Percentiles rank a stretch among this genome's conserved stretches.
Evolutionary conservation across 2,113 vertebrate species (phyloP).

Genomic region (Muscicapa adusta): DNA sequence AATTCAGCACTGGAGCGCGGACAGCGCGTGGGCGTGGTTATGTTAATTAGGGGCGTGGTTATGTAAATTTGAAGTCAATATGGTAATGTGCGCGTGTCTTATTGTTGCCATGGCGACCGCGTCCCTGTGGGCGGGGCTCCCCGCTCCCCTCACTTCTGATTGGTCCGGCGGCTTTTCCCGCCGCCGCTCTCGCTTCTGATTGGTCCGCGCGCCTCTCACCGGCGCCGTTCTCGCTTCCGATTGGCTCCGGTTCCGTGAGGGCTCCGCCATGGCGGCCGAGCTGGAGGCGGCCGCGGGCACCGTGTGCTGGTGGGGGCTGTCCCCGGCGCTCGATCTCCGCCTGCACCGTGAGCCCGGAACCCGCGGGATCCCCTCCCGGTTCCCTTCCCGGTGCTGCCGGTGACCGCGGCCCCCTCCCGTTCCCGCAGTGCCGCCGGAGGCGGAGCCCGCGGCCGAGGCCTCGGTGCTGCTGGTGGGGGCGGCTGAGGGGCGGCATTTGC

Average conservation of each 20-base stretch:
- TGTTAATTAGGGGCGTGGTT: neutral
- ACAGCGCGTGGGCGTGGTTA: neutral
- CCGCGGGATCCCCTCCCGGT: neutral
- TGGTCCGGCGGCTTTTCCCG: neutral
- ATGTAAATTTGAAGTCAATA: too few species aligned
- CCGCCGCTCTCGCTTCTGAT: neutral
- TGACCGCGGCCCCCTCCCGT: neutral
- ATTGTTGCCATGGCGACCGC: neutral
- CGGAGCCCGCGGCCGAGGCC: neutral
- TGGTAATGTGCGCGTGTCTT: fast-evolving
- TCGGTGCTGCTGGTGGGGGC: neutral
- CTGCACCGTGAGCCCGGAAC: neutral
- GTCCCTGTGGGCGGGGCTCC: fast-evolving
- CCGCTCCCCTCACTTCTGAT: neutral
- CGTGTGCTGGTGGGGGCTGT: neutral
- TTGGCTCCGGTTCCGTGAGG: neutral
- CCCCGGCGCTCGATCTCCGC: neutral
- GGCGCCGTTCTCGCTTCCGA: too few species aligned
- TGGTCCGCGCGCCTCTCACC: neutral
- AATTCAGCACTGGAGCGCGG: neutral
- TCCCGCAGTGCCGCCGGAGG: neutral
- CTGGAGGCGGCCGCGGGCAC: neutral
- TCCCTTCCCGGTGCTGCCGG: neutral
- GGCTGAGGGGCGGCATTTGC: neutral
- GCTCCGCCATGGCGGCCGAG: neutral